Conservation (phyloP, 2,113 vertebrate species). For the Capreolus pygargus region DNA sequence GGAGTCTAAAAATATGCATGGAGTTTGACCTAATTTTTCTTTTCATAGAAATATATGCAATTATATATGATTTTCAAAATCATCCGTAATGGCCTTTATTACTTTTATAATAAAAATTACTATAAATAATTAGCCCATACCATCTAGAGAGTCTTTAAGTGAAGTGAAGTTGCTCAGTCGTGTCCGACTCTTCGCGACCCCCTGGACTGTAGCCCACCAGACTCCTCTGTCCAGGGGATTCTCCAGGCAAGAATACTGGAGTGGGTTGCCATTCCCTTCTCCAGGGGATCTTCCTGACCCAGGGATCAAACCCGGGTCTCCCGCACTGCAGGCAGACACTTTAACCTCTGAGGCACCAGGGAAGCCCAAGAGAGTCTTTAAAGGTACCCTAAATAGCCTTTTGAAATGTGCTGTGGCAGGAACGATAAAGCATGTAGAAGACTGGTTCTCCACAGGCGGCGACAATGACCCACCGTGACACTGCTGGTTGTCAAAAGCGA, state of each 20-base stretch:
- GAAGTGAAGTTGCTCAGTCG: neutral
- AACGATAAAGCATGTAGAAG: neutral
- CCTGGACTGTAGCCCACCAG: neutral
- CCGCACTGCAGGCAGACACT: rapidly evolving
- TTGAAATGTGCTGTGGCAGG: neutral
- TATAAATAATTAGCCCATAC: neutral
- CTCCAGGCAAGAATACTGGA: neutral
- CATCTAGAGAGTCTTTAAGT: neutral
- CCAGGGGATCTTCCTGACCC: neutral
- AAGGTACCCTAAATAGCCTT: neutral
- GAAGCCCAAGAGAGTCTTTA: neutral
- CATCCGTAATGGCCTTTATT: neutral
- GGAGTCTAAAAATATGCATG: neutral
- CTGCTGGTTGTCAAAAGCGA: neutral
- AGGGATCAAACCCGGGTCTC: neutral
- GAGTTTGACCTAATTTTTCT: neutral
- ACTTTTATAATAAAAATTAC: neutral
- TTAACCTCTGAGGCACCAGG: neutral
- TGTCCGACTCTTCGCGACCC: neutral
- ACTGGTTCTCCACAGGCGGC: neutral
- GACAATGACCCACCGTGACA: neutral
- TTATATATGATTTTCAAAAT: neutral
- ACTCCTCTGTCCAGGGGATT: neutral
- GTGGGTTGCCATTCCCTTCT: neutral
- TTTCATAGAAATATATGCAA: neutral